Evolutionary conservation across 2,888 invertebrate species (phyloP).

Genomic region (Machimus atricapillus): DNA sequence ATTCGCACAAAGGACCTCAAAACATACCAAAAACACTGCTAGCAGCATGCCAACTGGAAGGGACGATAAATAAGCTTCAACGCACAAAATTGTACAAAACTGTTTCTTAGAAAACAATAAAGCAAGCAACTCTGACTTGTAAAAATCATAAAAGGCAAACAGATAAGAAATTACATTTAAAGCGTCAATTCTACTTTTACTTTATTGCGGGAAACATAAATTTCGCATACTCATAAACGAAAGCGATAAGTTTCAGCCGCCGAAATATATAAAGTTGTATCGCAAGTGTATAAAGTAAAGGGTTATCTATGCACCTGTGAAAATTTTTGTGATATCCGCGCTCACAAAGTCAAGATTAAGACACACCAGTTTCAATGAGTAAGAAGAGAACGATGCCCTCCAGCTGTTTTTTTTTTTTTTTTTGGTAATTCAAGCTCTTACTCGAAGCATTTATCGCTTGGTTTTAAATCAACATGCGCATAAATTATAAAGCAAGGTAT

Average conservation of each 20-base stretch:
- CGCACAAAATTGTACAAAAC: background rate
- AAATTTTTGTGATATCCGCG: background rate
- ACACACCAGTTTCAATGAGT: background rate
- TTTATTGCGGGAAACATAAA: background rate
- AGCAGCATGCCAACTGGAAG: background rate
- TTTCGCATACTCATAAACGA: background rate
- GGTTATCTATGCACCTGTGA: background rate
- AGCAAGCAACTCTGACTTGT: background rate
- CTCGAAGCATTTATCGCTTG: background rate
- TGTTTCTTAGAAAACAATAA: background rate
- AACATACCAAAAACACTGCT: background rate
- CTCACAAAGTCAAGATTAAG: background rate
- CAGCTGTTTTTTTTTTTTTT: background rate
- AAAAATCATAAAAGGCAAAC: background rate
- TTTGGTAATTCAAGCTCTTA: background rate
- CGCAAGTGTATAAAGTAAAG: background rate
- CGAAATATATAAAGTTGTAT: background rate
- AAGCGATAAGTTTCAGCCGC: background rate
- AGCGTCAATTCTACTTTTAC: background rate
- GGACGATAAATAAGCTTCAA: background rate
- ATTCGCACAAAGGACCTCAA: background rate
- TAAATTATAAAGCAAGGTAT: background rate
- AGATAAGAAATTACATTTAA: background rate
- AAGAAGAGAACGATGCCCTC: background rate
- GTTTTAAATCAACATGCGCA: background rate